phyloP scores from a whole-genome alignment of 35 echinoderm and acorn worm genomes.

The Amphiura filiformis region DNA sequence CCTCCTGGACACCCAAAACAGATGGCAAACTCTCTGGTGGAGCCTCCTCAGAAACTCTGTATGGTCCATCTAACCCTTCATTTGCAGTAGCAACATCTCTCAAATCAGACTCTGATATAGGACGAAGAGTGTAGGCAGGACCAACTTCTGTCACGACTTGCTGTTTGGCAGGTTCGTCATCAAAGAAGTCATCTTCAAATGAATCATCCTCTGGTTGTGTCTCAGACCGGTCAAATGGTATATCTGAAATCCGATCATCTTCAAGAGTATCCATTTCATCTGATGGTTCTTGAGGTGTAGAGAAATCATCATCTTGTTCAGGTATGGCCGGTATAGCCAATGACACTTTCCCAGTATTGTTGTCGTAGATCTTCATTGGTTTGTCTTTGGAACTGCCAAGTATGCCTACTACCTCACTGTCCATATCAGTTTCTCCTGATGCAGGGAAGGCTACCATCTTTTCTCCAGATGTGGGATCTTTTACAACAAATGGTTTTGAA shows the following conservation, averaged over 20 bases:
- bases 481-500: slow-evolving; percentile 11
- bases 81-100: slow-evolving; percentile 1
- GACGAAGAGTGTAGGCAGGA: slow-evolving; percentile 63
- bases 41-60: slow-evolving; percentile 16
- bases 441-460: slow-evolving; percentile 45
- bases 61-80: slow-evolving; percentile 11
- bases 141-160: slow-evolving; percentile 67
- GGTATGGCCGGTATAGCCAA: not conserved
- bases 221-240: not conserved
- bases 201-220: not conserved
- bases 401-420: slow-evolving; percentile 18
- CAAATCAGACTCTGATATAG: slow-evolving; percentile 19
- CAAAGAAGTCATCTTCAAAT: not conserved
- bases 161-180: slow-evolving; percentile 1
- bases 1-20: slow-evolving; percentile 17
- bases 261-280: not conserved
- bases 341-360: slow-evolving; percentile 21
- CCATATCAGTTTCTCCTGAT: slow-evolving; percentile 20
- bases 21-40: slow-evolving; percentile 13
- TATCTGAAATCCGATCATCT: not conserved
- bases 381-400: slow-evolving; percentile 21
- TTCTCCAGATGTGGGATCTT: slow-evolving; percentile 41
- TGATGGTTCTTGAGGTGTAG: not conserved
- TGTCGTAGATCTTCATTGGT: slow-evolving; percentile 50
- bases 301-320: not conserved